A percentile compares a stretch with the other conserved stretches of the same genome.
phyloP scores from a whole-genome alignment of 2,888 invertebrate genomes.

The Strigamia transsilvanica region DNA sequence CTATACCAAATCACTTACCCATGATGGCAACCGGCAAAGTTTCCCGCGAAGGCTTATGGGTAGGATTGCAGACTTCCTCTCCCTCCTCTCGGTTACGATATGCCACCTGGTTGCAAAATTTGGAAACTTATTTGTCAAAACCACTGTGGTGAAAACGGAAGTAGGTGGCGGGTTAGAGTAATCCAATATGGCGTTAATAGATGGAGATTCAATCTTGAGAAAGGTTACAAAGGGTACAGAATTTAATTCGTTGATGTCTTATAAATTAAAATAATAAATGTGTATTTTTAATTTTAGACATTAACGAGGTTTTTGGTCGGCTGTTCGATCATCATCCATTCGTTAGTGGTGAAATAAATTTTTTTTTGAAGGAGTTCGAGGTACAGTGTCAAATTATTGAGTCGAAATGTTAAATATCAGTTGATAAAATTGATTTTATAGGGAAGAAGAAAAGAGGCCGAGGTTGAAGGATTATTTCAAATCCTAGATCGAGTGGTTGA shows the following conservation, averaged over 20 bases:
- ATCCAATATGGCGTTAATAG: not conserved
- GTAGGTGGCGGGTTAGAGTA: not conserved
- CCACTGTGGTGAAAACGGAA: too few species aligned
- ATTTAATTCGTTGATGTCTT: not conserved
- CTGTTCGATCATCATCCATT: constrained; percentile 88
- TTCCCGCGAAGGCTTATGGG: not conserved
- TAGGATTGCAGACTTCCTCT: not conserved
- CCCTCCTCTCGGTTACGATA: too few species aligned
- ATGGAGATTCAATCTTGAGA: not conserved
- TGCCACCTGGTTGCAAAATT: not conserved
- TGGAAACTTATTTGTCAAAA: not conserved
- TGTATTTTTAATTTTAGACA: constrained; percentile 69
- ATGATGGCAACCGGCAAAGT: not conserved
- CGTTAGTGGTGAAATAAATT: constrained; percentile 84
- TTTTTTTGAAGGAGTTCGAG: constrained; percentile 85
- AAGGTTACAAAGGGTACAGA: not conserved
- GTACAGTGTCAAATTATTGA: constrained; percentile 66
- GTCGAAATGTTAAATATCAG: not conserved
- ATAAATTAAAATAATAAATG: constrained; percentile 7
- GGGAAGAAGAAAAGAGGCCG: constrained; percentile 78
- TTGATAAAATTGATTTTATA: constrained; percentile 58
- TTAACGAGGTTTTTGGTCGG: constrained; percentile 82
- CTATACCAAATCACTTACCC: not conserved
- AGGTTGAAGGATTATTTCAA: constrained; percentile 80
- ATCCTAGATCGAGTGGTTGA: constrained; percentile 80